phyloP scores from a whole-genome alignment of 1,140 invertebrate genomes.

The Pristionchus pacificus region DNA sequence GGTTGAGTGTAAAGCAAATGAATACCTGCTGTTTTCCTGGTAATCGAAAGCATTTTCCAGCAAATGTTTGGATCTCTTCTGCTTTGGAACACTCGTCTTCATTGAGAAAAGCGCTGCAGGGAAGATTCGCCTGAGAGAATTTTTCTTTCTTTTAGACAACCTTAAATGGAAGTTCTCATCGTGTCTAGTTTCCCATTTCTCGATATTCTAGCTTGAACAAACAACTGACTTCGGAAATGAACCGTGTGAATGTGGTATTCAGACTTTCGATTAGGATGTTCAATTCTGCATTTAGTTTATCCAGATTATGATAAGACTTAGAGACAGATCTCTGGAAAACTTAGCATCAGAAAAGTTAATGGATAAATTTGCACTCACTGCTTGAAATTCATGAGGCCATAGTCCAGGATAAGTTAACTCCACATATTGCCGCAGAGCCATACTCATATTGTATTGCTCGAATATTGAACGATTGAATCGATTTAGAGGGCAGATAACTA shows the following conservation, averaged over 20 bases:
- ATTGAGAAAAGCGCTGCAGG: not conserved
- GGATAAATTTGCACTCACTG: constrained; percentile 6
- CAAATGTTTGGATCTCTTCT: not conserved
- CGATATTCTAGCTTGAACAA: not conserved
- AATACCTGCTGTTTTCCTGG: constrained; percentile 34
- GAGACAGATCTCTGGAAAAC: not conserved
- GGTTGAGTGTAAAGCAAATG: no score
- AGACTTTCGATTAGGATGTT: constrained; percentile 18
- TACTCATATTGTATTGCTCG: constrained; percentile 37
- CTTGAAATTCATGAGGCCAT: constrained; percentile 37
- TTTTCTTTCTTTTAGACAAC: no score
- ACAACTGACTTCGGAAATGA: constrained; percentile 22
- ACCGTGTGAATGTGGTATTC: constrained; percentile 24
- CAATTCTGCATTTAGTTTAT: constrained; percentile 37
- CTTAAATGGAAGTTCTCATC: no score
- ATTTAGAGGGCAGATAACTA: constrained; percentile 49
- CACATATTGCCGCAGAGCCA: constrained; percentile 43
- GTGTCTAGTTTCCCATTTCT: no score
- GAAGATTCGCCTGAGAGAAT: not conserved
- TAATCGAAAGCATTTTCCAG: constrained; percentile 43
- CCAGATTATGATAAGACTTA: not conserved
- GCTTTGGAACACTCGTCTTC: constrained; percentile 10
- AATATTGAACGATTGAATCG: constrained; percentile 45
- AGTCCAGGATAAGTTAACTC: constrained; percentile 42
- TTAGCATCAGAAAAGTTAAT: constrained; percentile 15